Evolutionary conservation across 1,140 invertebrate genomes (phyloP).

Genomic region (Tetranychus cinnabarinus): DNA sequence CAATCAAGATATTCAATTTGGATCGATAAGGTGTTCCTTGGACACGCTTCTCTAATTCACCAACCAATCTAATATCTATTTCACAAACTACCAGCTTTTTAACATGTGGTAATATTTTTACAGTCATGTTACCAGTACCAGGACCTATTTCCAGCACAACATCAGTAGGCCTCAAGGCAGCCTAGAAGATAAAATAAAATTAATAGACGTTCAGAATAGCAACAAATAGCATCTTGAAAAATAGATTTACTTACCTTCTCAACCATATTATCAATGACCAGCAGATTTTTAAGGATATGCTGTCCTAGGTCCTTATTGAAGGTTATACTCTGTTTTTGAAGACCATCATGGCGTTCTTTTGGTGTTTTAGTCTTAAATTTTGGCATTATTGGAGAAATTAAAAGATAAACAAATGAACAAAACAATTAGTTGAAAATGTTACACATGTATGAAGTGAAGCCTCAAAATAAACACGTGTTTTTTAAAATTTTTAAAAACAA

Average conservation of each 20-base stretch:
- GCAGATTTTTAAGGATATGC: constrained; percentile 94
- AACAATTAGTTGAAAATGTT: no score
- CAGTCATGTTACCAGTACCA: constrained; percentile 91
- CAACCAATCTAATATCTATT: constrained; percentile 76
- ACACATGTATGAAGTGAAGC: no score
- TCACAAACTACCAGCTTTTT: constrained; percentile 92
- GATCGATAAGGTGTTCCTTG: constrained; percentile 58
- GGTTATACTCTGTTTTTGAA: constrained; percentile 43
- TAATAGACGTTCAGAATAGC: constrained; percentile 2
- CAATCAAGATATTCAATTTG: constrained; percentile 77
- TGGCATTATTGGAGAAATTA: background rate
- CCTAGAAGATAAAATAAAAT: constrained; percentile 15
- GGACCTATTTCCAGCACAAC: constrained; percentile 92
- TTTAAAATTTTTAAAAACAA: no score
- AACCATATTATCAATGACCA: constrained; percentile 79
- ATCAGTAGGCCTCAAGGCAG: constrained; percentile 72
- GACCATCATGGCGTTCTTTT: background rate
- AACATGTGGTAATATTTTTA: constrained; percentile 69
- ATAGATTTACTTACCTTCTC: constrained; percentile 43
- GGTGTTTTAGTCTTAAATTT: background rate
- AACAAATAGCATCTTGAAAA: background rate
- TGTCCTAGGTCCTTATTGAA: constrained; percentile 67
- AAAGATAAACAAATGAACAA: no score
- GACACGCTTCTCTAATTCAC: constrained; percentile 91
- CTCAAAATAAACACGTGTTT: no score